These are phyloP conservation scores for Masticophis lateralis DNA, from an alignment of 2,797 vertebrate species.

Conservation along the genomic window DNA sequence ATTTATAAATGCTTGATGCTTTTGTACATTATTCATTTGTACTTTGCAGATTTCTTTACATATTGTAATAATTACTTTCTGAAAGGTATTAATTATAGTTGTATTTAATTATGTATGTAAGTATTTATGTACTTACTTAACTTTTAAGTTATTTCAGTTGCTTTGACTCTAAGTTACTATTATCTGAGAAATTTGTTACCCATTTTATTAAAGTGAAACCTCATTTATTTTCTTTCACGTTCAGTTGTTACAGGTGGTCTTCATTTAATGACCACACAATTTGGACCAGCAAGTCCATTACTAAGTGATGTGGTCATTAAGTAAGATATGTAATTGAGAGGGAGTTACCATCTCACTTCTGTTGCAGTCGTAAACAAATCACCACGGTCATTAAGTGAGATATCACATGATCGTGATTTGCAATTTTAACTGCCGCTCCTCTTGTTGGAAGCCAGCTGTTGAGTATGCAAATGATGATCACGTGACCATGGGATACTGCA, in stretches of 20 bases:
- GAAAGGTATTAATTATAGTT: constrained; percentile 8
- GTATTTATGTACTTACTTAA: background rate
- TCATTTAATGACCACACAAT: background rate
- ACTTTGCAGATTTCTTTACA: background rate
- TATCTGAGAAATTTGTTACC: constrained; percentile 9
- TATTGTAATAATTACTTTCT: background rate
- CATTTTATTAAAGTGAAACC: constrained; percentile 4
- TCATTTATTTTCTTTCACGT: background rate
- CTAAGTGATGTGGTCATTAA: background rate
- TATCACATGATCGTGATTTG: background rate
- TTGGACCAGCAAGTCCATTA: background rate
- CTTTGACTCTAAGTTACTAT: background rate
- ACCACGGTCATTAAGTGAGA: background rate
- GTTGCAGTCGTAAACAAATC: background rate
- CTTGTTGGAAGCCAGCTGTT: background rate
- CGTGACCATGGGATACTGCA: background rate
- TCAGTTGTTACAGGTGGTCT: background rate
- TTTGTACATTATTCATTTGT: background rate
- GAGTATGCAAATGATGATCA: background rate
- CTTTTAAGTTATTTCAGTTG: background rate
- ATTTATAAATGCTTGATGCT: background rate
- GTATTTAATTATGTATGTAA: background rate
- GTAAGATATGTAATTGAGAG: background rate
- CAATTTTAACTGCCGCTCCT: background rate
- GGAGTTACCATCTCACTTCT: background rate